Base-by-base conservation (phyloP, 2,888 invertebrate species). In the Nemapogon koenigi region DNA sequence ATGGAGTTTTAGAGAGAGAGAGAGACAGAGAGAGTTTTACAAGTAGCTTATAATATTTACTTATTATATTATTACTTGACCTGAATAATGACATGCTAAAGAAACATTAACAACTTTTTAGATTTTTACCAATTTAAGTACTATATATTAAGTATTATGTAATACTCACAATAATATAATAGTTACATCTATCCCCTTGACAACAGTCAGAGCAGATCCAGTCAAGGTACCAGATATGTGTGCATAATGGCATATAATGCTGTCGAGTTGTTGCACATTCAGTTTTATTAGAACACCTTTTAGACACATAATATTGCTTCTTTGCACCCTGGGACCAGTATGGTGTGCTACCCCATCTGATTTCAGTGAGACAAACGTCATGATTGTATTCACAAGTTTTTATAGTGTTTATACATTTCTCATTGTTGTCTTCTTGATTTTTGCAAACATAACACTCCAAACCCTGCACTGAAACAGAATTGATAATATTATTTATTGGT, bases 201-300 rank as follows among this genome's bases (percentile, higher is more conserved):
- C 97, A 97, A 67, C 97, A 97, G 62, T 97, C 95, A 0, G 92
- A 89, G 69, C 97, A 97, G 46, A 89, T 88, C 97, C 97, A 97
- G 69, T 97, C 97, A 57, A 94, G 89, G 57, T 96, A 97, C 95
- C 93, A 93, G 50, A 95, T 91, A 53, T 93, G 88, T 1, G 93
- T 91, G 55, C 95, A 96, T 41, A 86, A 81, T 4, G 83, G 83
- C 88, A 89, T 91, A 51, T 86, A 85, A 26, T 81, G 80, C 39
- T 83, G 83, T 42, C 90, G 83, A 37, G 84, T 85, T 42, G 80
- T 78, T 16, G 89, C 87, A 61, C 97, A 97, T 46, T 86, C 83
- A 0, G 85, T 83, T 59, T 88, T 89, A 0, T 89, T 88, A 8
- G 94, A 88, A 76, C 97, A 97, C 35, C 87, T 79, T 63, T 97